Evolutionary conservation across 2,113 vertebrate species (phyloP).

Genomic region (Leptobrachium ailaonicum): DNA sequence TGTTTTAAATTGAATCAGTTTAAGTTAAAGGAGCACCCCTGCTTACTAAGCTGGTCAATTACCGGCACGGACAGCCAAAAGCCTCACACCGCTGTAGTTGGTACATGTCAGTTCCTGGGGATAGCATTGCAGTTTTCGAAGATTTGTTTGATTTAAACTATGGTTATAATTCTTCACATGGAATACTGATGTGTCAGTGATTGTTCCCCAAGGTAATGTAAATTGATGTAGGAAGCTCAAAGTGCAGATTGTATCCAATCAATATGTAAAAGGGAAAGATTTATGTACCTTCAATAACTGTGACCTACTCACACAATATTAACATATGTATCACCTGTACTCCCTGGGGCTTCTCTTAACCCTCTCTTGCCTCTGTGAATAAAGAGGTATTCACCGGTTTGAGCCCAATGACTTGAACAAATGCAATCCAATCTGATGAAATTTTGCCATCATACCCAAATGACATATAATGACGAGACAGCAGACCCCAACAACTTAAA

Average conservation of each 20-base stretch:
- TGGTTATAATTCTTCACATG: background rate
- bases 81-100: background rate
- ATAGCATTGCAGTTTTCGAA: background rate
- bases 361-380: background rate
- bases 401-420: no score
- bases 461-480: no score
- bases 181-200: background rate
- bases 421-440: no score
- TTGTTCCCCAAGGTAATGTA: background rate
- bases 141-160: background rate
- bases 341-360: background rate
- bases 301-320: background rate
- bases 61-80: background rate
- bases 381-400: no score
- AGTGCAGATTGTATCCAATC: background rate
- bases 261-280: conserved; percentile 12
- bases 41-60: background rate
- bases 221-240: conserved; percentile 3
- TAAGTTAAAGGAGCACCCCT: background rate
- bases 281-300: background rate
- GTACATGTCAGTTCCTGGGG: background rate
- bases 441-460: no score
- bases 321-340: background rate
- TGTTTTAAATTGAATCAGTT: background rate
- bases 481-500: no score